Evolutionary conservation across 1,140 invertebrate genomes (phyloP).

Genomic region (Rhopalosiphum padi): DNA sequence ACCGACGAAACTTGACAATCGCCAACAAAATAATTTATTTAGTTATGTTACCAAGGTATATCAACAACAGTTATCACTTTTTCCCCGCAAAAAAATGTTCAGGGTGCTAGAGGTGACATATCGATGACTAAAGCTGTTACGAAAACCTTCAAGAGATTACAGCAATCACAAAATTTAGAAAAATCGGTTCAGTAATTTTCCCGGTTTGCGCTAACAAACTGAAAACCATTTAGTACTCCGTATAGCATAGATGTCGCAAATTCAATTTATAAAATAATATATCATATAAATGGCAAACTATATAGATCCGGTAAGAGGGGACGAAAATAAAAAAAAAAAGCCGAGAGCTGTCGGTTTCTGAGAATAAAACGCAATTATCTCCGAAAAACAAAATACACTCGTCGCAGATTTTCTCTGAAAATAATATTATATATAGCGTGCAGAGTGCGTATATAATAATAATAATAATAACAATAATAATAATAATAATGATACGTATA

Average conservation of each 20-base stretch:
- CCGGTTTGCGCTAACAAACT: not conserved
- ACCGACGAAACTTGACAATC: too few species aligned
- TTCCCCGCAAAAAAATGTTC: too few species aligned
- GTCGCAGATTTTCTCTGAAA: not conserved
- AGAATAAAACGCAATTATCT: not conserved
- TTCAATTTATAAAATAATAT: conserved; percentile 22
- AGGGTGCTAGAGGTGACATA: not conserved
- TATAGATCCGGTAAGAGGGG: not conserved
- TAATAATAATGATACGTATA: not conserved
- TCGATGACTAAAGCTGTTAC: not conserved
- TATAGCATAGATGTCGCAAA: not conserved
- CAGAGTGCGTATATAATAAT: not conserved
- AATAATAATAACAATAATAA: not conserved
- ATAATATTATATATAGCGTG: not conserved
- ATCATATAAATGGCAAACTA: not conserved
- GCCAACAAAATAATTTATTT: too few species aligned
- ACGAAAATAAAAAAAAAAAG: not conserved
- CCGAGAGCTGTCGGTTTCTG: not conserved
- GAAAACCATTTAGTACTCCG: not conserved
- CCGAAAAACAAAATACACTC: not conserved
- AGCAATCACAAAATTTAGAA: not conserved
- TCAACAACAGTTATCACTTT: too few species aligned
- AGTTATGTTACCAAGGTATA: too few species aligned
- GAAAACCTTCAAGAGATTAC: not conserved
- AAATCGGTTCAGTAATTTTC: not conserved